phyloP scores from a whole-genome alignment of 2,113 vertebrate genomes.

The Pelvicachromis taeniatus region DNA sequence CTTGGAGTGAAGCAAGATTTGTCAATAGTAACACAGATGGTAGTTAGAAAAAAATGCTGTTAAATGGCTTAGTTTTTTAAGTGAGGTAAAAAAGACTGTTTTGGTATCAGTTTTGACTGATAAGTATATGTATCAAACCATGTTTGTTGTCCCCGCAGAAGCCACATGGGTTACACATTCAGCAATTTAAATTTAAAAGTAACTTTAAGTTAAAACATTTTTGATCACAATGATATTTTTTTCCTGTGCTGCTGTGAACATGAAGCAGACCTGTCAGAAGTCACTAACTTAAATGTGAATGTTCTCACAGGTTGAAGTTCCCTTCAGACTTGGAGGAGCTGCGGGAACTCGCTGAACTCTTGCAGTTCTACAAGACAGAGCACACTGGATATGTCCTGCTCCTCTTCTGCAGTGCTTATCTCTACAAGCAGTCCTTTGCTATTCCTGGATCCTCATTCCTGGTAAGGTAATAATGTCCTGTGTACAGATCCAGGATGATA shows the following conservation, averaged over 20 bases:
- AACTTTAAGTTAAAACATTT: not conserved
- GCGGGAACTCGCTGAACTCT: slow-evolving; percentile 81
- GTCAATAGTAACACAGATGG: not conserved
- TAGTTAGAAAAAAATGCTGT: not conserved
- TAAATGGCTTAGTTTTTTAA: not conserved
- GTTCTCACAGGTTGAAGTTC: slow-evolving; percentile 82
- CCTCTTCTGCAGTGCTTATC: slow-evolving; percentile 91
- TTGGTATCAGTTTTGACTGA: not conserved
- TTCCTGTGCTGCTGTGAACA: not conserved
- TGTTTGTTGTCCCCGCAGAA: not conserved
- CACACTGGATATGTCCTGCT: slow-evolving; percentile 86
- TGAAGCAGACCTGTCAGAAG: not conserved
- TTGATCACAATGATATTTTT: not conserved
- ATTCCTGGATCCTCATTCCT: slow-evolving; percentile 94
- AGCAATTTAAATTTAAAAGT: not conserved
- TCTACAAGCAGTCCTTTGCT: slow-evolving; percentile 97
- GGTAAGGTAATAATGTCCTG: slow-evolving; percentile 64
- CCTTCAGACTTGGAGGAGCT: slow-evolving; percentile 90
- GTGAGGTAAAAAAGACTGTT: not conserved
- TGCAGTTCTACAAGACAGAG: slow-evolving; percentile 85
- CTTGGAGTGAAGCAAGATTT: not conserved
- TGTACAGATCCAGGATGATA: not conserved
- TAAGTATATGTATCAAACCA: not conserved
- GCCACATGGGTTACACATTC: not conserved
- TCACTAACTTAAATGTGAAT: not conserved